A percentile compares a stretch with the other conserved stretches of the same genome.
These are phyloP conservation scores for Macrochelys suwanniensis DNA, from an alignment of 2,797 vertebrate genomes.

Conservation along the genomic window DNA sequence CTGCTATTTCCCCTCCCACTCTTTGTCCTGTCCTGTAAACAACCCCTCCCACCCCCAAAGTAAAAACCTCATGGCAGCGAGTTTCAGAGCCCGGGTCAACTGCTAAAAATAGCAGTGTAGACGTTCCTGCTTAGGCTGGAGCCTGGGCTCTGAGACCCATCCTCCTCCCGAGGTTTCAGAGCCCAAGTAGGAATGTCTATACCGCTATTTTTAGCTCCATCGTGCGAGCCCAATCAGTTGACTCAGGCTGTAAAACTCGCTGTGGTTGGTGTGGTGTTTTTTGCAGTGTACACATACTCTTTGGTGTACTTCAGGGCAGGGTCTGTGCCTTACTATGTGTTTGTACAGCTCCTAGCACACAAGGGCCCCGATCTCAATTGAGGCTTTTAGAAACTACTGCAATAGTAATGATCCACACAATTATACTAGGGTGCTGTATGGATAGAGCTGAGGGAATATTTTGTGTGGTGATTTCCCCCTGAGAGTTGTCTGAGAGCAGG, in stretches of 20 bases:
- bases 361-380: neutral
- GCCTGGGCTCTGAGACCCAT: neutral
- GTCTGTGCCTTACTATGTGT: neutral
- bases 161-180: neutral
- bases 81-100: neutral
- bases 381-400: neutral
- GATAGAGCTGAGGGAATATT: neutral
- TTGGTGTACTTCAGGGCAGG: neutral
- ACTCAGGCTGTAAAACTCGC: neutral
- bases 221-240: neutral
- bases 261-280: neutral
- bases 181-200: neutral
- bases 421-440: neutral
- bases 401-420: too few relatives aligned
- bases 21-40: neutral
- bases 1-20: neutral
- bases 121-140: neutral
- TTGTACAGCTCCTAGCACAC: neutral
- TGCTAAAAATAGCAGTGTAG: neutral
- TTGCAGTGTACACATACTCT: too few relatives aligned
- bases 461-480: neutral
- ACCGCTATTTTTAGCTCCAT: neutral
- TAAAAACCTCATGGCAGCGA: neutral
- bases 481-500: neutral
- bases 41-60: fast-evolving